These are phyloP conservation scores for Phallusia fumigata DNA, from an alignment of 23 tunicate species.

Conservation along the genomic window DNA sequence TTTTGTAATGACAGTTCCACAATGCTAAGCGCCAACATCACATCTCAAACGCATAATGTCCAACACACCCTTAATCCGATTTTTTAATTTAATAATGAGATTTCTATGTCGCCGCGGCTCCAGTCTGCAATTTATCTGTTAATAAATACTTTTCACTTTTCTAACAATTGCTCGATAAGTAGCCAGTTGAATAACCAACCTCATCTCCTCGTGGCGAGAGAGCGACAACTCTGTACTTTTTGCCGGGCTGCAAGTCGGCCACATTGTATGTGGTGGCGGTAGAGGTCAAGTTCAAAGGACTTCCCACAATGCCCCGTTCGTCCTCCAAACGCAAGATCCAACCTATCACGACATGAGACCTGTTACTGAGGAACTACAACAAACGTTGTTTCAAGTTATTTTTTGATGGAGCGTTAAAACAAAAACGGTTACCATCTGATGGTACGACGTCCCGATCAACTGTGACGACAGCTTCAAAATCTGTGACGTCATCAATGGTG, in stretches of 20 bases:
- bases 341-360: constrained; percentile 7
- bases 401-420: neutral
- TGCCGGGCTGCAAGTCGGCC: constrained; percentile 27
- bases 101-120: too few relatives aligned
- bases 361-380: neutral
- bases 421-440: neutral
- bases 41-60: too few relatives aligned
- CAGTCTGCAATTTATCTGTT: too few relatives aligned
- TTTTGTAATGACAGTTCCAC: too few relatives aligned
- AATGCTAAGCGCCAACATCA: too few relatives aligned
- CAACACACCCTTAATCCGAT: too few relatives aligned
- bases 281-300: constrained; percentile 11
- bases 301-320: constrained; percentile 33
- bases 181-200: constrained; percentile 2
- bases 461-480: neutral
- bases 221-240: constrained; percentile 20
- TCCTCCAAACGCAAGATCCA: constrained; percentile 42
- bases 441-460: neutral
- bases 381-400: neutral
- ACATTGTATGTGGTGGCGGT: constrained; percentile 8
- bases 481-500: neutral
- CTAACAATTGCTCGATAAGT: too few relatives aligned
- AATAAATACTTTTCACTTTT: too few relatives aligned
- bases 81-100: too few relatives aligned
- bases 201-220: constrained; percentile 5